Percentiles rank a stretch among this genome's conserved stretches.
Evolutionary conservation across 2,888 invertebrate genomes (phyloP).

Genomic region (Pasiphila rectangulata): DNA sequence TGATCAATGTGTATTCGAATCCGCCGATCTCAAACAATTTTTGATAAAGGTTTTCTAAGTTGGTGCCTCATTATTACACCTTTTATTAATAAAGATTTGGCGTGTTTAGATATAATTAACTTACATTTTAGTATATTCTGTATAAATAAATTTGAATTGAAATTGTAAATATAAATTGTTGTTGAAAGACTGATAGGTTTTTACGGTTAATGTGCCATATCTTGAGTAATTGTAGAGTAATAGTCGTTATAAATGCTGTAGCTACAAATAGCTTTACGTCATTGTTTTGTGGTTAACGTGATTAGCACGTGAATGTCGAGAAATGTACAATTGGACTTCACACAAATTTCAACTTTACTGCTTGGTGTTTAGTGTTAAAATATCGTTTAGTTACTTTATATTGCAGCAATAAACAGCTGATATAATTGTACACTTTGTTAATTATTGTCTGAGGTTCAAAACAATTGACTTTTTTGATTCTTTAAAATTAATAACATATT

Average conservation of each 20-base stretch:
- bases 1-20: no score
- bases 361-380: slow-evolving; percentile 1
- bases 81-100: slow-evolving; percentile 3
- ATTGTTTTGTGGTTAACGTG: slow-evolving; percentile 27
- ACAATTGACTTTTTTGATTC: no score
- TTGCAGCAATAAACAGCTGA: not conserved
- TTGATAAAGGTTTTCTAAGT: no score
- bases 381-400: not conserved
- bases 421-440: not conserved
- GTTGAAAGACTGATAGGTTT: slow-evolving; percentile 75
- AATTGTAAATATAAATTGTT: slow-evolving; percentile 52
- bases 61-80: no score
- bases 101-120: slow-evolving; percentile 1
- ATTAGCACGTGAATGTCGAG: slow-evolving; percentile 28
- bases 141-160: slow-evolving; percentile 7
- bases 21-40: no score
- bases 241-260: slow-evolving; percentile 28
- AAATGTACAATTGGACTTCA: slow-evolving; percentile 10
- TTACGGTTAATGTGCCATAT: slow-evolving; percentile 74
- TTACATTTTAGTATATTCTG: not conserved
- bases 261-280: slow-evolving; percentile 33
- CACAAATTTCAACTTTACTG: slow-evolving; percentile 12
- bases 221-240: slow-evolving; percentile 41
- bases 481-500: no score
- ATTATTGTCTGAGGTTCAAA: no score